Evolutionary conservation across 2,888 invertebrate species (phyloP), one percentile per base, ranked within the genome.

Genomic region (Invenusta paracnida): DNA sequence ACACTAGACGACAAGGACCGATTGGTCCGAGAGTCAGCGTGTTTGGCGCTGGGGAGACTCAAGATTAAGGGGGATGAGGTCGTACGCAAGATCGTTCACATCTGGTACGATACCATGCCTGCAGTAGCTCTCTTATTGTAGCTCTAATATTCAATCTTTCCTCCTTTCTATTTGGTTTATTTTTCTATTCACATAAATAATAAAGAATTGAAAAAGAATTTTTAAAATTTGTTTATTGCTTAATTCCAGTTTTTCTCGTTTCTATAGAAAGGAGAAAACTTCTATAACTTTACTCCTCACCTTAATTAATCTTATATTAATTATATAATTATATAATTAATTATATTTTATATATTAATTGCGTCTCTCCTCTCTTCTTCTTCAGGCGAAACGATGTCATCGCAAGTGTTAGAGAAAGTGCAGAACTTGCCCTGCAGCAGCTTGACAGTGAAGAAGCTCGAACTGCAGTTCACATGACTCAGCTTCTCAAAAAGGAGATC

Each of bases 351-450:
- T n/a, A n/a, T n/a, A n/a, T n/a, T n/a, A n/a, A n/a, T n/a, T n/a
- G n/a, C n/a, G n/a, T n/a, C n/a, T n/a, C n/a, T n/a, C n/a, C 48
- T 5, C 48, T 48, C 48, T n/a, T 27, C 86, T 29, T 84, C 87
- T 89, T 0, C 88, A 90, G 90, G 90, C 84, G 90, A 79, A 90
- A 90, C 87, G 90, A 90, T 87, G 89, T 89, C 83, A 90, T 90
- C 1, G 89, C 90, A 1, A 88, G 88, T 82, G 90, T 90, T 28
- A 85, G 90, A 73, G 89, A 89, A 27, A 90, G 90, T 17, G 90
- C 89, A 0, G 87, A 88, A 27, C 87, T 89, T 17, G 89, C 90
- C 0, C 87, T 90, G 66, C 87, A 88, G 84, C 89, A 89, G 87
- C 90, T 90, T n/a, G 90, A 90, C 2, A 90, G 90, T 1, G 88